These are phyloP conservation scores for Thamnaconus septentrionalis DNA, from an alignment of 2,113 vertebrate genomes.

Conservation along the genomic window DNA sequence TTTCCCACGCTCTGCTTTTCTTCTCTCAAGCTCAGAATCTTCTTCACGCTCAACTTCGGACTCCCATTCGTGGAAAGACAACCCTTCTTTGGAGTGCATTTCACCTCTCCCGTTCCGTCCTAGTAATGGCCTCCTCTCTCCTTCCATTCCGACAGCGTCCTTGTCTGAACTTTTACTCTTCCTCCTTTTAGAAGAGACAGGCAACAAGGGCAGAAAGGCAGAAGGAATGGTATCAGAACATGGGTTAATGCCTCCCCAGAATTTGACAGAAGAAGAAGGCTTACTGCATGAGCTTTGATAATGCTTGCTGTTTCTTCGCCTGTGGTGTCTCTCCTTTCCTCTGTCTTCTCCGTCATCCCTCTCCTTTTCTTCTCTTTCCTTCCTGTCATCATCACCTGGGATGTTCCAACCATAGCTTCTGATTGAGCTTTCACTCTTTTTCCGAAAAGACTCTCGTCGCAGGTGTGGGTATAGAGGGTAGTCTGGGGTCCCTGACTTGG, in stretches of 20 bases:
- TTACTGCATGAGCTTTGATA: slow-evolving; percentile 67
- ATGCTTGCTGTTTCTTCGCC: slow-evolving; percentile 64
- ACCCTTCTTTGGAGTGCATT: slow-evolving; percentile 68
- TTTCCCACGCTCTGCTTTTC: slow-evolving; percentile 58
- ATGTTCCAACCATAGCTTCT: slow-evolving; percentile 76
- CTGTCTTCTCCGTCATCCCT: slow-evolving; percentile 68
- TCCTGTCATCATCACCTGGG: slow-evolving; percentile 63
- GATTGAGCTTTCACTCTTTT: slow-evolving; percentile 75
- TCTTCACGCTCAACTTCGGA: slow-evolving; percentile 65
- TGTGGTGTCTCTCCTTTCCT: slow-evolving; percentile 61
- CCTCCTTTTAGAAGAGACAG: slow-evolving; percentile 73
- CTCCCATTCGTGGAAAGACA: slow-evolving; percentile 77
- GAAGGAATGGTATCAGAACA: slow-evolving; percentile 67
- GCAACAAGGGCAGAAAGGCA: slow-evolving; percentile 75
- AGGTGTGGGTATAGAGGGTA: slow-evolving; percentile 67
- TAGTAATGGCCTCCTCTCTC: slow-evolving; percentile 74
- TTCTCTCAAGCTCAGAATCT: slow-evolving; percentile 66
- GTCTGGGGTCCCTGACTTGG: slow-evolving; percentile 68
- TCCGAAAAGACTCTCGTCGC: slow-evolving; percentile 71
- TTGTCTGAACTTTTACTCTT: slow-evolving; percentile 74
- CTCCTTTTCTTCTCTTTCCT: slow-evolving; percentile 65
- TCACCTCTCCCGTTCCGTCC: slow-evolving; percentile 61
- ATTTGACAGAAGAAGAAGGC: slow-evolving; percentile 74
- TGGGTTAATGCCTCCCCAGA: slow-evolving; percentile 71
- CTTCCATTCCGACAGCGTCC: slow-evolving; percentile 65